These are phyloP conservation scores for Goniozus legneri DNA, from an alignment of 1,140 invertebrate species.

Conservation along the genomic window DNA sequence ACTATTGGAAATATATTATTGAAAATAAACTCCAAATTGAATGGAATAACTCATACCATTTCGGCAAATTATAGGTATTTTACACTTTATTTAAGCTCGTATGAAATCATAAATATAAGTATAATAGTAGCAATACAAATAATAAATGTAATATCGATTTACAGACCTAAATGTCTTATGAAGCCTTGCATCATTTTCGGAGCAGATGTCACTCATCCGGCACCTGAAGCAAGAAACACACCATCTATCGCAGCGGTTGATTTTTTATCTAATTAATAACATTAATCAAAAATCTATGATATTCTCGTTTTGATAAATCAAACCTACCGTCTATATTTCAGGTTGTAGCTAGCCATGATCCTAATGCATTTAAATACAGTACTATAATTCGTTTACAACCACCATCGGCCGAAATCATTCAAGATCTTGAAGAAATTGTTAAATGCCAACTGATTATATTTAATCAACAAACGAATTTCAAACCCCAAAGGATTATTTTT, in stretches of 20 bases:
- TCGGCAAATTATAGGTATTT: constrained; percentile 20
- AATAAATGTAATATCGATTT: no score
- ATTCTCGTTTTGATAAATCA: not conserved
- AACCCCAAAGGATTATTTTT: constrained; percentile 66
- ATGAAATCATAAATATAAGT: no score
- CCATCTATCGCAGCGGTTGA: constrained; percentile 80
- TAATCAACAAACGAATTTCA: constrained; percentile 41
- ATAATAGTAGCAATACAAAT: no score
- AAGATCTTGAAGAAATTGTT: constrained; percentile 71
- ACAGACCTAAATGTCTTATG: constrained; percentile 39
- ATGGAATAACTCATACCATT: constrained; percentile 75
- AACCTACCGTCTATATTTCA: constrained; percentile 20
- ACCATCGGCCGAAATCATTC: constrained; percentile 68
- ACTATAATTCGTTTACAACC: constrained; percentile 67
- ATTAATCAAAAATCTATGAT: not conserved
- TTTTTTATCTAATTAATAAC: constrained; percentile 10
- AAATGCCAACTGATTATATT: constrained; percentile 57
- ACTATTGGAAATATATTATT: constrained; percentile 72
- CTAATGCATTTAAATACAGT: constrained; percentile 63
- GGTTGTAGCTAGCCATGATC: constrained; percentile 68
- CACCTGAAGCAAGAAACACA: constrained; percentile 62
- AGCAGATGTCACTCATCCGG: constrained; percentile 86
- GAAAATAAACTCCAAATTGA: constrained; percentile 84
- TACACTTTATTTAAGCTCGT: not conserved
- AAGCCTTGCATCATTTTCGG: constrained; percentile 69